phyloP scores from a whole-genome alignment of 2,888 invertebrate genomes.

The Hipparchia semele region DNA sequence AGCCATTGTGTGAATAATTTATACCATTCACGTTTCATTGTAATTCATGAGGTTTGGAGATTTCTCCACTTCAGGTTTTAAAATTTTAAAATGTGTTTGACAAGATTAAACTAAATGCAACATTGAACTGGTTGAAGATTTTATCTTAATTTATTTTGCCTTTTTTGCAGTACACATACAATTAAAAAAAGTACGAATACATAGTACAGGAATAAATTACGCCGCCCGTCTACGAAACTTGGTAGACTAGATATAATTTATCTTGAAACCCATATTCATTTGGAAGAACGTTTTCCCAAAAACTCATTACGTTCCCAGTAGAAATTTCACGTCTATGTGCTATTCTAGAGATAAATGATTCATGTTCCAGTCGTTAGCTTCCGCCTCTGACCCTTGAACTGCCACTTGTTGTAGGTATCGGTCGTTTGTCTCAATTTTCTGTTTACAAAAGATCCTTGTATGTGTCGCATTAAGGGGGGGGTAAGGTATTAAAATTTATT shows the following conservation, averaged over 20 bases:
- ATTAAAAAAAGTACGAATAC: neutral
- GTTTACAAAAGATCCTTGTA: conserved; percentile 5
- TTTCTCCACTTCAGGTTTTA: conserved; percentile 21
- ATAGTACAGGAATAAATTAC: neutral
- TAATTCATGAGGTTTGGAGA: conserved; percentile 35
- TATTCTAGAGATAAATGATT: neutral
- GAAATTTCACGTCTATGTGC: neutral
- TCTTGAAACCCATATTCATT: too few species aligned
- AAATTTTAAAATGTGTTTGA: conserved; percentile 16
- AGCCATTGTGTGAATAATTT: conserved; percentile 49
- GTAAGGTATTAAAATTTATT: too few species aligned
- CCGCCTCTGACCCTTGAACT: conserved; percentile 1
- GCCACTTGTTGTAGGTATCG: neutral
- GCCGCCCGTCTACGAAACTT: neutral
- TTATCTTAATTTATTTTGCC: conserved; percentile 2
- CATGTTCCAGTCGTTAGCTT: neutral
- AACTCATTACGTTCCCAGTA: neutral
- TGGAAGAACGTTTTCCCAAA: too few species aligned
- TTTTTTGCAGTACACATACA: neutral
- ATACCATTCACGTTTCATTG: conserved; percentile 45
- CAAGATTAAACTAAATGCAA: conserved; percentile 9
- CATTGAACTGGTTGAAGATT: neutral
- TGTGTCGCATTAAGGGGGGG: conserved; percentile 4
- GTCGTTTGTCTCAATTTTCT: conserved; percentile 6
- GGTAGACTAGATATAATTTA: too few species aligned